Evolutionary conservation across 1,140 invertebrate genomes (phyloP).

Genomic region (Papilio polytes): DNA sequence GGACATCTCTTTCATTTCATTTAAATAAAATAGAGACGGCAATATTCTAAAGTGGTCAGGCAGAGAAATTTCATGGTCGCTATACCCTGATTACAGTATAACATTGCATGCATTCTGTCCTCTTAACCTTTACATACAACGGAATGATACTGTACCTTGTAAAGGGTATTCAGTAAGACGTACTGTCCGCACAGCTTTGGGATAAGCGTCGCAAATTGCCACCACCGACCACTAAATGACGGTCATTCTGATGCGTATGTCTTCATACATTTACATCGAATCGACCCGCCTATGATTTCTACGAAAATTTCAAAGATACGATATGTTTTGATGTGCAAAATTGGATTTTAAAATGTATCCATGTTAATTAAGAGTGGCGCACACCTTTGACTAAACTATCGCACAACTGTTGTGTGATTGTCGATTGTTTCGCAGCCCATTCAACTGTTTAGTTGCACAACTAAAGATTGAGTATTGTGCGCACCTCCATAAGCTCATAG

Average conservation of each 20-base stretch:
- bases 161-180: background rate
- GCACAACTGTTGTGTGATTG: too few relatives aligned
- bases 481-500: too few relatives aligned
- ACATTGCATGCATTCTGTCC: background rate
- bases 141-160: background rate
- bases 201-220: constrained; percentile 44
- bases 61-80: too few relatives aligned
- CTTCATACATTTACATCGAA: constrained; percentile 46
- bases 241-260: constrained; percentile 44
- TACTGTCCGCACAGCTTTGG: constrained; percentile 38
- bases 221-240: constrained; percentile 43
- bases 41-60: too few relatives aligned
- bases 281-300: background rate
- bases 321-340: background rate
- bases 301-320: background rate
- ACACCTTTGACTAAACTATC: too few relatives aligned
- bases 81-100: background rate
- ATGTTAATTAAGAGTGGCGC: too few relatives aligned
- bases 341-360: too few relatives aligned
- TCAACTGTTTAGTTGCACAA: too few relatives aligned
- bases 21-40: too few relatives aligned
- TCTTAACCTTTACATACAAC: constrained; percentile 27
- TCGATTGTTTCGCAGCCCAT: too few relatives aligned
- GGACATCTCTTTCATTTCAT: too few relatives aligned
- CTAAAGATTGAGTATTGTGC: too few relatives aligned